Base-by-base conservation (phyloP, 2,797 vertebrate genomes). In the Melanotaenia trifasciata region DNA sequence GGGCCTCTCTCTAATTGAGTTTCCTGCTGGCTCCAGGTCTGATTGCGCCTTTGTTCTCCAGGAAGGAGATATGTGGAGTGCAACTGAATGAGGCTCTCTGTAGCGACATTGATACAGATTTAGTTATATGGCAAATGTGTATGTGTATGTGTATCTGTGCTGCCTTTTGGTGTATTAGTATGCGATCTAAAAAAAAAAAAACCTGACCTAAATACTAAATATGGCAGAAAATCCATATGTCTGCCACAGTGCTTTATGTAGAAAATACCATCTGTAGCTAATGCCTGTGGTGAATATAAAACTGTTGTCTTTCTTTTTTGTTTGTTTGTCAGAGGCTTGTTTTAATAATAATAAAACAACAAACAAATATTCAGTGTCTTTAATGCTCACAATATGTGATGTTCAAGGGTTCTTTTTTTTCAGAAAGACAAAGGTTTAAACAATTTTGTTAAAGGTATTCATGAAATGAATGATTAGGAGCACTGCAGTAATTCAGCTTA, bases 1-100 rank as follows among this genome's bases (percentile, higher is more conserved):
- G 85, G 89, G 91, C 87, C 88, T 90, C 74, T 72, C 63, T 78
- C 88, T 95, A 95, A 94, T 94, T 91, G 90, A 93, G 91, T 94
- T 94, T 93, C 90, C 90, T 60, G 78, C 77, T 83, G 72, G 87
- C 88, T 89, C 87, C 89, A 71, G 84, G 89, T 88, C 73, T 62
- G 73, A 84, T 78, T 79, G 67, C 13, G 79, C 85, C 76, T 91
- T 90, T 91, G 87, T 90, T 89, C 78, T 84, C 61, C 43, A 13
- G 82, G 85, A 76, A 85, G 35, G n/a, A 67, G 58, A 86, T 68
- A 83, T 85, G 83, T 89, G 89, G 90, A 81, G 74, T 78, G 82
- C 73, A 84, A 72, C 84, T 75, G 76, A 86, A 85, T 75, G 69
- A 71, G 64, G 53, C 66, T 80, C 53, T 80, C 64, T 67, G 62